phyloP scores from a whole-genome alignment of 2,888 invertebrate species.

The Embidobia sp. region DNA sequence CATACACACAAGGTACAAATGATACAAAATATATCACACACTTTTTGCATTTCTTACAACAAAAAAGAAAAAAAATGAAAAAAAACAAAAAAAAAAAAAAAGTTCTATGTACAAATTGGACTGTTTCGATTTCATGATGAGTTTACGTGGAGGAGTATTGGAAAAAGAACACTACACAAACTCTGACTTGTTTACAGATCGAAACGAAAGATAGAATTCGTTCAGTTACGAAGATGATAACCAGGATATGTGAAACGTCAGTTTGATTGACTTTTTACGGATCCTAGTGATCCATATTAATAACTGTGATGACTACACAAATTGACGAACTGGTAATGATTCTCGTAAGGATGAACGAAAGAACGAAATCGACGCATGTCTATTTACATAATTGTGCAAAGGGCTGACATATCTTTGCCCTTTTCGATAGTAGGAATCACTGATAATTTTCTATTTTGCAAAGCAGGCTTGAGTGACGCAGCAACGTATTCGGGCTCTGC shows the following conservation, averaged over 20 bases:
- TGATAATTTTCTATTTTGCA: constrained; percentile 86
- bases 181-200: no score
- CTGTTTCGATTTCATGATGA: not conserved
- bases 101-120: constrained; percentile 40
- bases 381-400: constrained; percentile 87
- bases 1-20: constrained; percentile 33
- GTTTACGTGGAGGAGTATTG: no score
- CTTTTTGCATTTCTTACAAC: not conserved
- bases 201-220: no score
- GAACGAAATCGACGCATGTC: not conserved
- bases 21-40: constrained; percentile 30
- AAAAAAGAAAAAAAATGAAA: constrained; percentile 7
- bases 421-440: constrained; percentile 87
- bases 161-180: no score
- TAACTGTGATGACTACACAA: no score
- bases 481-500: constrained; percentile 67
- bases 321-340: no score
- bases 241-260: not conserved
- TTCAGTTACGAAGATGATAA: no score
- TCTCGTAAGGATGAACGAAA: not conserved
- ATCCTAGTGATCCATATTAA: no score
- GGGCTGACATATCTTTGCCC: constrained; percentile 91
- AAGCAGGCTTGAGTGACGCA: constrained; percentile 85
- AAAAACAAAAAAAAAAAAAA: constrained; percentile 7
- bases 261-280: not conserved